These are phyloP conservation scores for Phenganax stokvisi DNA, from an alignment of 92 coral and sea anemone genomes.

Conservation along the genomic window DNA sequence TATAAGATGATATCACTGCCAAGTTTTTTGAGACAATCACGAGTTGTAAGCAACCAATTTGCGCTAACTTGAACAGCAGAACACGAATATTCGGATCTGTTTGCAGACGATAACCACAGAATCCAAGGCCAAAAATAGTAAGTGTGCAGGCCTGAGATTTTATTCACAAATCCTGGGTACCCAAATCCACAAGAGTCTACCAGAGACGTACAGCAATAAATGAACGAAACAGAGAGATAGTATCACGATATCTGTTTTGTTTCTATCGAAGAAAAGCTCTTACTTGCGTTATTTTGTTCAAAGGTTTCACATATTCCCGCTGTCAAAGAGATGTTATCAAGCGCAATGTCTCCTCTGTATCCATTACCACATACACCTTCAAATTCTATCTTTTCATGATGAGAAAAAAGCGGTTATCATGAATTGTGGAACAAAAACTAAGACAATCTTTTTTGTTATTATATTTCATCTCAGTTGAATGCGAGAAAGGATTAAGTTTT, in stretches of 20 bases:
- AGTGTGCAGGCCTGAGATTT: background rate
- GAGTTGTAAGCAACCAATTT: slow-evolving; percentile 10
- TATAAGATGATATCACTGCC: background rate
- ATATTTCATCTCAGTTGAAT: no score
- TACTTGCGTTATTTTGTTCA: slow-evolving; percentile 4
- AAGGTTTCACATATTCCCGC: background rate
- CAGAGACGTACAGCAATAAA: background rate
- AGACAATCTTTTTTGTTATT: no score
- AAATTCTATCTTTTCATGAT: slow-evolving; percentile 1
- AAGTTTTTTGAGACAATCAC: background rate
- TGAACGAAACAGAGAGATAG: background rate
- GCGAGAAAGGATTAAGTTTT: no score
- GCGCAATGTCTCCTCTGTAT: slow-evolving; percentile 26
- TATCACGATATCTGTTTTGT: no score
- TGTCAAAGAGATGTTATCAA: slow-evolving; percentile 16
- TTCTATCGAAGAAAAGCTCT: no score
- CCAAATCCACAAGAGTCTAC: slow-evolving; percentile 27
- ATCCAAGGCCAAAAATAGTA: slow-evolving; percentile 29
- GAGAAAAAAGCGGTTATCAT: background rate
- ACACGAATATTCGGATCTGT: slow-evolving; percentile 1
- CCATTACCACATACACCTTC: slow-evolving; percentile 30
- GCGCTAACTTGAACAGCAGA: slow-evolving; percentile 14
- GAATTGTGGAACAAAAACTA: no score
- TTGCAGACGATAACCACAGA: background rate
- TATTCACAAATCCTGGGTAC: slow-evolving; percentile 14